Evolutionary conservation across 2,888 invertebrate genomes (phyloP), one percentile per base, ranked within the genome.

Genomic region (Byasa hedistus): DNA sequence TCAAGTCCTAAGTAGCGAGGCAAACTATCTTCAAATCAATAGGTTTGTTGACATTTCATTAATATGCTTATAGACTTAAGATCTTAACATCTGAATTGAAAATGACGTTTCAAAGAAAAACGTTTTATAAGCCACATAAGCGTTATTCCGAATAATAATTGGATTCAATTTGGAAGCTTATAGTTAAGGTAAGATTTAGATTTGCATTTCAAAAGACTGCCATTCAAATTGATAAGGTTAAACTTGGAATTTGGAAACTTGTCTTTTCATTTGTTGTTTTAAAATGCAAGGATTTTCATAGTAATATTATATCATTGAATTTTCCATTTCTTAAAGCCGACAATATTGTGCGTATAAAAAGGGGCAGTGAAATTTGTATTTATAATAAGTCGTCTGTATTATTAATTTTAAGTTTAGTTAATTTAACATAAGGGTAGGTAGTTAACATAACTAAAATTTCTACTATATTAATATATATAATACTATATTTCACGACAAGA

Each of bases 161-260:
- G 22, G 55, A 55, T 12, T 55, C 23, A 55, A 55, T 55, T 23
- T 17, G 23, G 23, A 17, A 22, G 22, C 23, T 44, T 17, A 44
- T 32, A 19, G 44, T 44, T 44, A 44, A 17, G 17, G 1, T 44
- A 44, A 44, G 44, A 15, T 24, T 23, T 23, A 22, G 1, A 55
- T 24, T 55, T 55, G 21, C 23, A 55, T 55, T 55, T 24, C 23
- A 55, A 55, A 24, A 55, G 23, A 55, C 23, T 55, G 5, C 55
- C 8, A 55, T 23, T 44, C 15, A 44, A 44, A 32, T 32, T 19
- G 12, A 44, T 44, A 44, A 44, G 17, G 17, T 44, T 2, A 17
- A 0, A 44, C 44, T 17, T 44, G 15, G 17, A 44, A 44, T 44
- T 44, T 44, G 4, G 44, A 32, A 10, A 32, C 32, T 10, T 27